Evolutionary conservation across 2,888 invertebrate species (phyloP), one percentile per base, ranked within the genome.

Genomic region (Diaprepes abbreviatus): DNA sequence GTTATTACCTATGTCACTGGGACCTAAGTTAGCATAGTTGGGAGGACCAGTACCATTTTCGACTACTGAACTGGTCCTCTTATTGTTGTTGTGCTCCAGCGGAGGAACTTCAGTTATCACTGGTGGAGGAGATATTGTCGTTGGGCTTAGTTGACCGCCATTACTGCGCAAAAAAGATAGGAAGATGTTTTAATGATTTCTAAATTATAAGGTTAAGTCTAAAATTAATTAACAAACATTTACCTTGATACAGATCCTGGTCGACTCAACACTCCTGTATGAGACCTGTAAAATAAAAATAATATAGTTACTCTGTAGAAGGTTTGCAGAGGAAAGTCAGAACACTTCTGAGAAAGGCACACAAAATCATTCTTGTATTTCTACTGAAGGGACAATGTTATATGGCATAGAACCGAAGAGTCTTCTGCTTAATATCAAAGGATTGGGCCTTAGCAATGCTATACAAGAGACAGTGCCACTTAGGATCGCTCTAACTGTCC

Each of bases 41-140:
- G 79, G 77, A 54, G 73, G 72, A 52, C 72, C 73, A 7, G 71
- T 66, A 3, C 73, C 74, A 48, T 72, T 74, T 54, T 76, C 75
- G 35, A 78, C 71, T 60, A 78, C 73, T 68, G 81, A 64, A 74
- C 80, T 82, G 43, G 74, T 75, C 60, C 85, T 83, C 79, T 87
- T 87, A 74, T 86, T 87, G 78, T 87, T 87, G 78, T 87, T 87
- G 78, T 87, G 87, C 77, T 86, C 85, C 74, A 87, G 85, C 72
- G 83, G 78, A 35, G 75, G 66, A 24, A 71, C 63, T 54, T 76
- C 76, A 17, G 72, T 70, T 12, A 71, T 70, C 24, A 71, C 40
- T 35, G 81, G 78, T 31, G 82, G 79, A 14, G 82, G 80, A 17
- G 80, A 78, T 12, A 76, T 70, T 9, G 78, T 65, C 7, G 81